These are phyloP conservation scores for Drosophila testacea DNA, from an alignment of 2,888 invertebrate genomes.

Conservation along the genomic window DNA sequence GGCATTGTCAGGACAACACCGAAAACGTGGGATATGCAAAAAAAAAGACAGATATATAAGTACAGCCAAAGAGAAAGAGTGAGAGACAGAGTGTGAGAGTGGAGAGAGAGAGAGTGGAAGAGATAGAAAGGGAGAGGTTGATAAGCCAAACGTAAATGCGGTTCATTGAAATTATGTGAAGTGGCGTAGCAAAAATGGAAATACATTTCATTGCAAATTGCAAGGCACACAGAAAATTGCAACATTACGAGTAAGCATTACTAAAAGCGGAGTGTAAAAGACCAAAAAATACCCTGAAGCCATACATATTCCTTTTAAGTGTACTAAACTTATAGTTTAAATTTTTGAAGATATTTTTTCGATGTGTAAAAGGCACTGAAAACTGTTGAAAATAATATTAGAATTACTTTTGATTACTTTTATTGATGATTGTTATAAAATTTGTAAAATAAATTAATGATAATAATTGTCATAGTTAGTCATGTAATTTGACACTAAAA, in stretches of 20 bases:
- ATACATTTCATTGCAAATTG: constrained; percentile 53
- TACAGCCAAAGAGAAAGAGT: constrained; percentile 10
- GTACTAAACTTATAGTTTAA: no score
- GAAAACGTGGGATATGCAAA: constrained; percentile 35
- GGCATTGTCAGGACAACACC: constrained; percentile 62
- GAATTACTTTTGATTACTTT: no score
- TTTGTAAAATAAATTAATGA: no score
- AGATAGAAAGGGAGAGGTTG: constrained; percentile 14
- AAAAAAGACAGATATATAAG: constrained; percentile 12
- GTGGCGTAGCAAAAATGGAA: constrained; percentile 43
- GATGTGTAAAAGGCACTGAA: no score
- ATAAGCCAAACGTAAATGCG: constrained; percentile 67
- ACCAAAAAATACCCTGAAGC: neutral
- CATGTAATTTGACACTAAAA: no score
- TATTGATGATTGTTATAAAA: no score
- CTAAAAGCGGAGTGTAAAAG: no score
- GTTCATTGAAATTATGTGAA: constrained; percentile 73
- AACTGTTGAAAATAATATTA: no score
- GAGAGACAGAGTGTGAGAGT: neutral
- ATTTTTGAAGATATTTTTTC: no score
- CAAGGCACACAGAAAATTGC: constrained; percentile 40
- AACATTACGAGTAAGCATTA: constrained; percentile 18
- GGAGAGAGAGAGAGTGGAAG: neutral
- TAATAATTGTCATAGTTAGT: no score
- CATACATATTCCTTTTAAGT: neutral